phyloP scores from a whole-genome alignment of 2,888 invertebrate genomes.

The Exocentrus adspersus region DNA sequence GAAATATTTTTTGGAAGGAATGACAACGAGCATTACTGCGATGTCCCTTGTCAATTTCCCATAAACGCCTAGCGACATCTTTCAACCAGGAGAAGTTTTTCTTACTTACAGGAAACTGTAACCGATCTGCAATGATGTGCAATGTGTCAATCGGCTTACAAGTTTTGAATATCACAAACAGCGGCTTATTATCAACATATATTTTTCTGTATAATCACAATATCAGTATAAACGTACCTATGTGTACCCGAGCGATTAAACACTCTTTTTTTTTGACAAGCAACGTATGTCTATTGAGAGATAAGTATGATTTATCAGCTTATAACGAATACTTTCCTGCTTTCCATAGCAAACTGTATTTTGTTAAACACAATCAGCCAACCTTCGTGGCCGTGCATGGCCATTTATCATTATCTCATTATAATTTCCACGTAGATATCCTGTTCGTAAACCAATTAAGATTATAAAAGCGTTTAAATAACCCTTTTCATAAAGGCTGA shows the following conservation, averaged over 20 bases:
- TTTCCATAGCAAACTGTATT: conserved; percentile 13
- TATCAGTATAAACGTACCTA: neutral
- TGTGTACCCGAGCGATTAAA: conserved; percentile 15
- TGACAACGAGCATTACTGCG: too few relatives aligned
- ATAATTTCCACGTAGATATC: conserved; percentile 10
- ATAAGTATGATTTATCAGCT: conserved; percentile 21
- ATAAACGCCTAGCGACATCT: too few relatives aligned
- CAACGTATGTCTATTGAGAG: conserved; percentile 13
- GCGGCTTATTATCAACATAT: neutral
- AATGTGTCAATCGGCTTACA: too few relatives aligned
- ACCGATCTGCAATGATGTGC: too few relatives aligned
- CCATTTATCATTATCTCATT: conserved; percentile 10
- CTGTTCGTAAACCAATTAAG: conserved; percentile 9
- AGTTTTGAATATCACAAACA: too few relatives aligned
- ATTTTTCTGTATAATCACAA: conserved; percentile 1
- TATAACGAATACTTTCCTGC: conserved; percentile 10
- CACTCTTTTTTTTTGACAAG: conserved; percentile 10
- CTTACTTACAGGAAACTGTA: too few relatives aligned
- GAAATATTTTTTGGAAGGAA: too few relatives aligned
- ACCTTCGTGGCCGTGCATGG: neutral
- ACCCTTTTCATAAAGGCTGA: neutral
- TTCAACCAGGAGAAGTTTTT: too few relatives aligned
- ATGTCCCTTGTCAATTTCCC: too few relatives aligned
- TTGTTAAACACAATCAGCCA: conserved; percentile 7
- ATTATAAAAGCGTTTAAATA: conserved; percentile 4